Conservation (phyloP, 2,888 invertebrate species). For the Elgonia sp. region DNA sequence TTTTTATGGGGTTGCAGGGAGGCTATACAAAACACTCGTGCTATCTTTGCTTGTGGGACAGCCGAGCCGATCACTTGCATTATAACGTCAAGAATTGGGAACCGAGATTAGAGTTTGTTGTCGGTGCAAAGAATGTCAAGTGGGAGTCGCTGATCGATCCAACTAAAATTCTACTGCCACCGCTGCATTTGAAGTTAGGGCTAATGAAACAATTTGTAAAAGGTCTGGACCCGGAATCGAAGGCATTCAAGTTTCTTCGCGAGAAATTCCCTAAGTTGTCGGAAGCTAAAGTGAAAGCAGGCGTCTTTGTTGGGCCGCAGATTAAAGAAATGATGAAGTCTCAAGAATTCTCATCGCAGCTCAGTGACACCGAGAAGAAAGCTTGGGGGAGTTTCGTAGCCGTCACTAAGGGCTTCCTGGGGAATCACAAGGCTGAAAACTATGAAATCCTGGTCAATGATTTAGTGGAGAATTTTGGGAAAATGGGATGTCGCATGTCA, state of each 20-base stretch:
- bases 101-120: slow-evolving; percentile 7
- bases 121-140: slow-evolving; percentile 66
- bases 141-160: slow-evolving; percentile 78
- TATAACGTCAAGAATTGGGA: slow-evolving; percentile 7
- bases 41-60: slow-evolving; percentile 49
- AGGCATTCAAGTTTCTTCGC: slow-evolving; percentile 68
- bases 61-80: slow-evolving; percentile 4
- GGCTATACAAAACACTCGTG: slow-evolving; percentile 23
- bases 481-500: slow-evolving; percentile 77
- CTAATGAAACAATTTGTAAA: slow-evolving; percentile 80
- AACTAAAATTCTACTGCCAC: slow-evolving; percentile 79
- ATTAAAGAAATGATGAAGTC: slow-evolving; percentile 77
- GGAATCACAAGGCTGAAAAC: slow-evolving; percentile 80
- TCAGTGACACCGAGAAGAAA: slow-evolving; percentile 66
- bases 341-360: too few species aligned
- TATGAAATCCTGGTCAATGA: slow-evolving; percentile 77
- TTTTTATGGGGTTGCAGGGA: slow-evolving; percentile 24
- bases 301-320: slow-evolving; percentile 79
- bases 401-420: slow-evolving; percentile 73
- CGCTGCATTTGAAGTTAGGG: slow-evolving; percentile 74
- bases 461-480: slow-evolving; percentile 66
- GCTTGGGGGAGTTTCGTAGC: slow-evolving; percentile 66
- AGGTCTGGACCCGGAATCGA: slow-evolving; percentile 56
- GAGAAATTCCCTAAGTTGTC: slow-evolving; percentile 69
- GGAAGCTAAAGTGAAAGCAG: slow-evolving; percentile 80